A percentile compares a stretch with the other conserved stretches of the same genome.
Evolutionary conservation across 2,888 invertebrate genomes (phyloP).

Genomic region (Agrotis puta): DNA sequence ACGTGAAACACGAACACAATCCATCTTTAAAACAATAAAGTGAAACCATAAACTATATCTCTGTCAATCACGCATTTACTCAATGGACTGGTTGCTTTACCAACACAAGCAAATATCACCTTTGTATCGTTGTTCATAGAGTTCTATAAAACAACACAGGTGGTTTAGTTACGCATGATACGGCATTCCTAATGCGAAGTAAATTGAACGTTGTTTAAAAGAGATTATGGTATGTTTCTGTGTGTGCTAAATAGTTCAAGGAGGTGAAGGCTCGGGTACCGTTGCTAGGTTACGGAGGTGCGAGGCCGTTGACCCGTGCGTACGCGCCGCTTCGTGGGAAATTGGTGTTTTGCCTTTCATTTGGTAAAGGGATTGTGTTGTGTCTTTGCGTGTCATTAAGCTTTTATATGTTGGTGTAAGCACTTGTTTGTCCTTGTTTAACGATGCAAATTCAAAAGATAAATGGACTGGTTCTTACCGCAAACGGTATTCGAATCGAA

Average conservation of each 20-base stretch:
- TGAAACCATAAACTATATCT: constrained; percentile 63
- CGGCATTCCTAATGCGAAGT: constrained; percentile 20
- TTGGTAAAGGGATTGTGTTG: constrained; percentile 51
- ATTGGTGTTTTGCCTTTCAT: constrained; percentile 65
- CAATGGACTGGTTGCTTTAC: constrained; percentile 50
- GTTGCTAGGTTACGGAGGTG: constrained; percentile 80
- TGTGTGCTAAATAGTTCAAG: constrained; percentile 53
- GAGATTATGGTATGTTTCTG: constrained; percentile 34
- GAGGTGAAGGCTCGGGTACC: constrained; percentile 79
- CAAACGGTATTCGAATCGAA: background rate
- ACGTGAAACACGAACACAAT: constrained; percentile 50
- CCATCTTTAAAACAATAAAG: constrained; percentile 62
- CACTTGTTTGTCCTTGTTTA: constrained; percentile 19
- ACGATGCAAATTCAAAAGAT: background rate
- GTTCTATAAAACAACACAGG: constrained; percentile 16
- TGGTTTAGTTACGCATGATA: constrained; percentile 53
- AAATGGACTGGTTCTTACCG: background rate
- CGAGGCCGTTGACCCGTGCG: constrained; percentile 78
- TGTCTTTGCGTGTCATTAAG: constrained; percentile 33
- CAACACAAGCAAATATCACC: constrained; percentile 30
- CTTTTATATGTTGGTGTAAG: constrained; percentile 10
- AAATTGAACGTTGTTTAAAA: constrained; percentile 38
- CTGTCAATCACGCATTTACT: constrained; percentile 64
- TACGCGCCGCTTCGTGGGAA: constrained; percentile 73
- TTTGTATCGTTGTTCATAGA: accelerated